Evolutionary conservation across 2,888 invertebrate species (phyloP).

Genomic region (Melanotus villosus): DNA sequence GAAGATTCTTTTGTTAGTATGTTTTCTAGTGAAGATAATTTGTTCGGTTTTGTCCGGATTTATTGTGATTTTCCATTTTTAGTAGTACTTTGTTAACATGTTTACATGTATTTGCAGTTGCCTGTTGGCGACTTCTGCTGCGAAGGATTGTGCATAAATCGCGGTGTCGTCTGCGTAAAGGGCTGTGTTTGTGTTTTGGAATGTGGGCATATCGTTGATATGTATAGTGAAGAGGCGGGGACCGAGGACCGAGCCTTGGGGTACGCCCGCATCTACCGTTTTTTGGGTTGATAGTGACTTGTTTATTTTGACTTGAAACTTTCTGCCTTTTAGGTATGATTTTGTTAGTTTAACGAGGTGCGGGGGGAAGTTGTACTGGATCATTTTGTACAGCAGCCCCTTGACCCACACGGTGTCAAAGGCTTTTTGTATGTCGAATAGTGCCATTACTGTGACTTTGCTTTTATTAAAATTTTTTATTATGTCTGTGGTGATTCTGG

Average conservation of each 20-base stretch:
- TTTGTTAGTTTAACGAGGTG: too few relatives aligned
- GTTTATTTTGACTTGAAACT: too few relatives aligned
- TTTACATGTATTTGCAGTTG: conserved; percentile 46
- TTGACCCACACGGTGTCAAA: conserved; percentile 61
- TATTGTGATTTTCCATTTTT: conserved; percentile 46
- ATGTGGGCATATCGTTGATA: too few relatives aligned
- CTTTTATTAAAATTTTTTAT: conserved; percentile 51
- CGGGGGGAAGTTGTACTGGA: too few relatives aligned
- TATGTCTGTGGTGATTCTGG: conserved; percentile 52
- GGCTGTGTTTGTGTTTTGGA: too few relatives aligned
- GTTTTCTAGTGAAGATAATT: conserved; percentile 36
- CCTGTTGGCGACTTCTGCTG: conserved; percentile 46
- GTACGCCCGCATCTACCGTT: too few relatives aligned
- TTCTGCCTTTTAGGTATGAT: too few relatives aligned
- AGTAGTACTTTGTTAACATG: conserved; percentile 32
- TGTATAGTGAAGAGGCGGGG: too few relatives aligned
- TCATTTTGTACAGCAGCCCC: not conserved
- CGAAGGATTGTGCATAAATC: conserved; percentile 49
- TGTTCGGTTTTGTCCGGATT: conserved; percentile 43
- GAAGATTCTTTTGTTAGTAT: too few relatives aligned
- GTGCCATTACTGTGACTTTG: conserved; percentile 52
- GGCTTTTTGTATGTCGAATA: conserved; percentile 59
- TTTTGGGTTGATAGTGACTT: too few relatives aligned
- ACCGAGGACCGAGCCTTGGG: too few relatives aligned
- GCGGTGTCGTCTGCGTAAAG: conserved; percentile 54